Conservation (phyloP, 2,113 vertebrate genomes). For the Chionis minor region DNA sequence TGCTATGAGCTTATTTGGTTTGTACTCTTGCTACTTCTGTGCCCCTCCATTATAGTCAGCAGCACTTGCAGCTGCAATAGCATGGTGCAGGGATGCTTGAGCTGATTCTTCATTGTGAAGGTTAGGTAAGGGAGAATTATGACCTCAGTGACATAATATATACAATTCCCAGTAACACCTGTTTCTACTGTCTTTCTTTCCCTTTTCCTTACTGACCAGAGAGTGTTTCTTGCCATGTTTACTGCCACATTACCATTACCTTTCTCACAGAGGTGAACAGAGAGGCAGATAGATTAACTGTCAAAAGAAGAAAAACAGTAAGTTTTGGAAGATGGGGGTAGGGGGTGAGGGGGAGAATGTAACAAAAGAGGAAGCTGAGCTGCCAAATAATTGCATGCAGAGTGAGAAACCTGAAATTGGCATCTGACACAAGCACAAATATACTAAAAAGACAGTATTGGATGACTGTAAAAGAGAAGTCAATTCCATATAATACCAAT, state of each 20-base stretch:
- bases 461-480: background rate
- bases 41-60: background rate
- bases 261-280: background rate
- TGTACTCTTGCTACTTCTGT: background rate
- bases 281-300: background rate
- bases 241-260: background rate
- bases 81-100: background rate
- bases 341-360: accelerated
- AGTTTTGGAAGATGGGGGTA: background rate
- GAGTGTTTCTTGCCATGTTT: background rate
- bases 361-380: background rate
- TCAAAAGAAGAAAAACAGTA: background rate
- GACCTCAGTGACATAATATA: background rate
- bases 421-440: background rate
- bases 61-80: accelerated
- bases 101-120: background rate
- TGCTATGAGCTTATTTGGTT: background rate
- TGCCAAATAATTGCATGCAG: background rate
- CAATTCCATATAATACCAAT: background rate
- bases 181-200: background rate
- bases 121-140: background rate
- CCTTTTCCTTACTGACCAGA: background rate
- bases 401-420: background rate
- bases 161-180: background rate
- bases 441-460: background rate